Evolutionary conservation across 2,113 vertebrate genomes (phyloP), one percentile per base, ranked within the genome.

Genomic region (Alethe castanea): DNA sequence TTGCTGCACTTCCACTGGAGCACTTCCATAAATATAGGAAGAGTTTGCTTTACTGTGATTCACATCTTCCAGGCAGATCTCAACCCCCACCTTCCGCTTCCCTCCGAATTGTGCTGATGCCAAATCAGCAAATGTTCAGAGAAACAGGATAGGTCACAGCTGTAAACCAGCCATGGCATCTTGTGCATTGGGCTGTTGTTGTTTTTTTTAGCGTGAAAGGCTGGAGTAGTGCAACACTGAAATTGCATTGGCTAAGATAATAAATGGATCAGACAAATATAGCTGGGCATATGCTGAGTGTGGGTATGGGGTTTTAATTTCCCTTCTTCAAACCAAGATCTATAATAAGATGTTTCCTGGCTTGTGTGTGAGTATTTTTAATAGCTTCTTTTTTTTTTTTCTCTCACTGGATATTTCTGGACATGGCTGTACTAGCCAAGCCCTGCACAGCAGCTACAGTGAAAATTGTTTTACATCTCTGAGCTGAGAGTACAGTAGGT

Each of bases 281-380:
- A 96, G 92, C 72, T 38, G 69, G 93, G 82, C 94, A 95, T 90
- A 94, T 93, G 88, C 82, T 81, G 92, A 86, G 53, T 84, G 90
- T 88, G 90, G 92, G 67, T 92, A 78, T 45, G 65, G 52, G 85
- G 29, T 92, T 97, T 96, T 96, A 92, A 92, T 96, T 95, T 96
- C 92, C 72, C 80, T 96, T 71, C 93, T 88, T 95, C 88, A 94
- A 94, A 94, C 77, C 69, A 48, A 84, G 92, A 38, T 92, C 95
- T 96, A 86, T 96, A 96, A 96, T 95, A 96, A 95, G 93, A 96
- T 95, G 84, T 94, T 94, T 97, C 96, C 88, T 96, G 94, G 84
- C 81, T 79, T 85, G 72, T 48, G 67, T 92, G 50, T 57, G 93
- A 92, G 61, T 90, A 80, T 95, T 86, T 95, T 95, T 92, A 82